These are phyloP conservation scores for Oscheius onirici DNA, from an alignment of 2,888 invertebrate genomes.

Conservation along the genomic window DNA sequence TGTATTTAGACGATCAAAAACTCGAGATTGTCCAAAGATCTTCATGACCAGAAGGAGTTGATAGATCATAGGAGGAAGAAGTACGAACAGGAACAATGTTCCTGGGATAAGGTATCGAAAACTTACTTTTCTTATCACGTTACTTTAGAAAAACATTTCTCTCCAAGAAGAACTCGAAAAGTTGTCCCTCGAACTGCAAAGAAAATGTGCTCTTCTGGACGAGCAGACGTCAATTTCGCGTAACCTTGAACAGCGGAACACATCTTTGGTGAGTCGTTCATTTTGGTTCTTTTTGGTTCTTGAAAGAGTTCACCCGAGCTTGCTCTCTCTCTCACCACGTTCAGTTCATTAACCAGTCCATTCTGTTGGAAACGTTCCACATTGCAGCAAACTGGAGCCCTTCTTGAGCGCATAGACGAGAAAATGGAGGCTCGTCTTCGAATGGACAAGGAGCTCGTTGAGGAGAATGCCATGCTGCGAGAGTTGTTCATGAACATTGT, in stretches of 20 bases:
- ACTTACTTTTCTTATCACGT: too few relatives aligned
- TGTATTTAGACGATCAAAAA: conserved; percentile 46
- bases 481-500: conserved; percentile 11
- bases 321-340: background rate
- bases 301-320: conserved; percentile 6
- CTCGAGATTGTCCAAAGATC: conserved; percentile 42
- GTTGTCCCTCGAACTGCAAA: conserved; percentile 39
- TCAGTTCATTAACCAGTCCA: conserved; percentile 2
- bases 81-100: conserved; percentile 45
- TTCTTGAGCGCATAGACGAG: conserved; percentile 12
- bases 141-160: conserved; percentile 1
- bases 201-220: conserved; percentile 39
- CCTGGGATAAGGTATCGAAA: conserved; percentile 24
- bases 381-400: conserved; percentile 40
- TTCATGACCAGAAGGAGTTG: conserved; percentile 49
- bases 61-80: conserved; percentile 48
- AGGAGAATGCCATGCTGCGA: conserved; percentile 3
- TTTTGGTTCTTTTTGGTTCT: background rate
- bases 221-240: conserved; percentile 43
- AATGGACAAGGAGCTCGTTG: background rate
- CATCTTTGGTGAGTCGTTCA: conserved; percentile 26
- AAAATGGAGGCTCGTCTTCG: conserved; percentile 5
- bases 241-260: conserved; percentile 39
- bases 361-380: background rate
- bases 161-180: conserved; percentile 8